A percentile compares a stretch with the other conserved stretches of the same genome.
Evolutionary conservation across 35 echinoderm and acorn worm species (phyloP).

Genomic region (Holothuria glaberrima): DNA sequence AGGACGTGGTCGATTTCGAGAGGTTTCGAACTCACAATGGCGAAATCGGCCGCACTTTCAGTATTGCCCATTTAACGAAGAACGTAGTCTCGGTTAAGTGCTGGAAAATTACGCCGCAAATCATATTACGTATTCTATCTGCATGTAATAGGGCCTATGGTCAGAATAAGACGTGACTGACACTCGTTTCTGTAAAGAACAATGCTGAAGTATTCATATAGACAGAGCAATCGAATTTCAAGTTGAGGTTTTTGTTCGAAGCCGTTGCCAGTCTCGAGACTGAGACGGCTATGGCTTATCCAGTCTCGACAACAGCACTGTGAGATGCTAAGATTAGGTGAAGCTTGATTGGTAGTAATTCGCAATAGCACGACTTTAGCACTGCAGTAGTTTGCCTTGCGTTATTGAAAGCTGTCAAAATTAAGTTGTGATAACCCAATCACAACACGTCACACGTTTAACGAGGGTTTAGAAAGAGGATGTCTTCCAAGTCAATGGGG

Average conservation of each 20-base stretch:
- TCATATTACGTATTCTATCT: neutral
- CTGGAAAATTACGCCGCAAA: neutral
- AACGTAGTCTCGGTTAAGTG: neutral
- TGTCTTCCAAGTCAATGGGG: conserved; percentile 5
- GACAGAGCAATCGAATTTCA: neutral
- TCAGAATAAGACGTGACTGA: neutral
- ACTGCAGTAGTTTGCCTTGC: neutral
- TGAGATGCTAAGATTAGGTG: too few relatives aligned
- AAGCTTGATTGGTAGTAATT: conserved; percentile 1
- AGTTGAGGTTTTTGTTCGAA: conserved; percentile 7
- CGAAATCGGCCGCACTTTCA: neutral
- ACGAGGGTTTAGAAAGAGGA: neutral
- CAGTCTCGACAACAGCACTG: neutral
- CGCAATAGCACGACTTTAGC: neutral
- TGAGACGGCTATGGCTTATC: neutral
- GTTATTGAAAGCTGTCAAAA: too few relatives aligned
- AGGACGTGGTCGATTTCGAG: conserved; percentile 5
- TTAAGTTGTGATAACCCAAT: neutral
- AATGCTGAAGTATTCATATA: conserved; percentile 3
- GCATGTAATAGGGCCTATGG: neutral
- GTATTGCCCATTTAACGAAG: conserved; percentile 7
- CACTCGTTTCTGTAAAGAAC: neutral
- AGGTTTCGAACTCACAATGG: neutral
- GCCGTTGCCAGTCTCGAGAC: neutral
- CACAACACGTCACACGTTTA: neutral